Base-by-base conservation (phyloP, 64 coral and sea anemone genomes). In the Actinia equina region DNA sequence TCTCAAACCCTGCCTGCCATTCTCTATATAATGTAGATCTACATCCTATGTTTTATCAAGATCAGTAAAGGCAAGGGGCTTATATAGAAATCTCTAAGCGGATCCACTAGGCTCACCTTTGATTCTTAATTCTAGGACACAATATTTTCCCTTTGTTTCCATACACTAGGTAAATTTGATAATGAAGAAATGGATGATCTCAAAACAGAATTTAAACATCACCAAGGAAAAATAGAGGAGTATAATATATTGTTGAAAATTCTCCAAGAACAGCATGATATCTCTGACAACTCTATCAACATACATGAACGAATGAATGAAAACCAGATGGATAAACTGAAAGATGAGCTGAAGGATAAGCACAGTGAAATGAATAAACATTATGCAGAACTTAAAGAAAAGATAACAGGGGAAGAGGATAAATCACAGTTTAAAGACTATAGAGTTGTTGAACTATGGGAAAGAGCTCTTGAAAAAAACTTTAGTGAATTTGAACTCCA, bases 221-320 rank as follows among this genome's bases (percentile, higher is more conserved):
- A 96, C 81, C 89, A 77, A 85, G 88, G 89, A 19, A 96, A 93
- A 59, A 77, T 90, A 0, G 57, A 81, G 49, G 94, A 96, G 59
- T 96, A 96, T 57, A 84, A 93, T 6, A 57, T 67, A 53, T 84
- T 96, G 1, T 56, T 69, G 0, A 67, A 90, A 12, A 25, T 88
- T 19, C 53, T 96, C 37, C 85, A 58, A 51, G 86, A 96, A 77
- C 91, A 90, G 43, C 82, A 93, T 52, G 85, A 79, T 16, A 91
- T 96, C 23, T 96, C 94, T 27, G 94, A 96, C 30, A 96, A 96
- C 82, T 96, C 94, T 45, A 87, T 96, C 49, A 86, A 82, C 17
- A 83, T 25, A 2, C 88, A 88, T 22, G 57, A 53, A 52, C 58
- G 80, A 52, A 57, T 95, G 13, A 87, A 77, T 12, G 63, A 89